These are phyloP conservation scores for Phrynosoma platyrhinos DNA, from an alignment of 2,113 vertebrate genomes.

Conservation along the genomic window DNA sequence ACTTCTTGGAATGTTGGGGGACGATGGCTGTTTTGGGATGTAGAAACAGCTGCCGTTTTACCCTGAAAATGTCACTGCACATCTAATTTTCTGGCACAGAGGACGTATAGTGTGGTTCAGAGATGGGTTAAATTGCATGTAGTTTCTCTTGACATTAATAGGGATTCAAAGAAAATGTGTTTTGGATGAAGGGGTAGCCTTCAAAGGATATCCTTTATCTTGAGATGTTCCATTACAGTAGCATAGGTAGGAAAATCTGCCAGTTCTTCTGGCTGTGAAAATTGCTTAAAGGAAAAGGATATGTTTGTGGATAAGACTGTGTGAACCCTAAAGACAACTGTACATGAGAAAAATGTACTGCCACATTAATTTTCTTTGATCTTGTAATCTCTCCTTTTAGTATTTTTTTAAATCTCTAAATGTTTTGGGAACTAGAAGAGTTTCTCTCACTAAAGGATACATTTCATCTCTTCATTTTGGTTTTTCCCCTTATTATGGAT, in stretches of 20 bases:
- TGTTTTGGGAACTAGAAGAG: not conserved
- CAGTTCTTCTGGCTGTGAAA: not conserved
- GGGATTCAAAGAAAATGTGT: not conserved
- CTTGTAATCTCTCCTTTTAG: too few species aligned
- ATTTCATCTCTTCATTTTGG: not conserved
- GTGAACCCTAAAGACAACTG: not conserved
- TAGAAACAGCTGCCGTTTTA: too few species aligned
- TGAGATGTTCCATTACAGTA: not conserved
- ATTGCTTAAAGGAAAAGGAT: not conserved
- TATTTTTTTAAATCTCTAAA: not conserved
- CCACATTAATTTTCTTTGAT: not conserved
- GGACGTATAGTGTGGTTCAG: not conserved
- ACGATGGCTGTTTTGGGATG: too few species aligned
- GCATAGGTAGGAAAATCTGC: not conserved
- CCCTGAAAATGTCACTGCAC: too few species aligned
- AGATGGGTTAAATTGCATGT: too few species aligned
- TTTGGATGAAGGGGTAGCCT: not conserved
- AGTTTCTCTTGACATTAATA: not conserved
- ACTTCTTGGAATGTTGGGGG: too few species aligned
- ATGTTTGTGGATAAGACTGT: not conserved
- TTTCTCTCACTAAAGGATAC: not conserved
- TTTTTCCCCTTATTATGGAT: not conserved
- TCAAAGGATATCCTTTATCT: not conserved
- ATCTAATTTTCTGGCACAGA: not conserved
- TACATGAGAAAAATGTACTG: not conserved